Evolutionary conservation across 2,888 invertebrate species (phyloP), one percentile per base, ranked within the genome.

Genomic region (Steinernema scapterisci): DNA sequence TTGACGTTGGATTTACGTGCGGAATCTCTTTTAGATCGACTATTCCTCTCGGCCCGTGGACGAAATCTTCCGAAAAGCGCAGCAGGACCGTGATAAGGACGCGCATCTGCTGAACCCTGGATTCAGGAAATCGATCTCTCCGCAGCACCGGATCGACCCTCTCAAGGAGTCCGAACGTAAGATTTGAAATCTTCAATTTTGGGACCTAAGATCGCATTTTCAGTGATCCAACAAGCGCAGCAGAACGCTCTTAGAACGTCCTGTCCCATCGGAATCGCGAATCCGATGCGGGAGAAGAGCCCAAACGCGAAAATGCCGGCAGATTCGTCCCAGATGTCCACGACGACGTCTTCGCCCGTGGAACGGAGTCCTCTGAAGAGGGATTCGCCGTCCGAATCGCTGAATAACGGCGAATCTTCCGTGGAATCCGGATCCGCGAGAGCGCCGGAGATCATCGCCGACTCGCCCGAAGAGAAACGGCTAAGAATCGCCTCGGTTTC

Each of bases 141-240:
- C 63, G 5, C 63, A 63, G 63, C 27, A 63, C 16, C 27, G 63
- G 6, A 2, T 31, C 3, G 63, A 63, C 16, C 27, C 63, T 16
- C 63, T 63, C 13, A 63, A 31, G 19, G 63, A 63, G n/a, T 2
- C 63, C n/a, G 63, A 63, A 63, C 16, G 63, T 63, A 31, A 63
- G 63, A 16, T 5, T 16, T 13, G 13, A 16, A 48, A n/a, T 48
- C n/a, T 48, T 5, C 3, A 16, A 48, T 48, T 16, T 19, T 16
- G 52, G 31, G 6, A 1, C 3, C 27, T 27, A 25, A 63, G 6
- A 38, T 11, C n/a, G 16, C 31, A 1, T 1, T 63, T 63, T 63
- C 63, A 63, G 63, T 63, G 63, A 63, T 63, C 63, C 63, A 63
- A 16, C 63, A 63, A 27, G 63, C 63, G 13, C 63, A 63, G 63